Evolutionary conservation across 2,888 invertebrate species (phyloP).

Genomic region (Parthenolecanium corni): DNA sequence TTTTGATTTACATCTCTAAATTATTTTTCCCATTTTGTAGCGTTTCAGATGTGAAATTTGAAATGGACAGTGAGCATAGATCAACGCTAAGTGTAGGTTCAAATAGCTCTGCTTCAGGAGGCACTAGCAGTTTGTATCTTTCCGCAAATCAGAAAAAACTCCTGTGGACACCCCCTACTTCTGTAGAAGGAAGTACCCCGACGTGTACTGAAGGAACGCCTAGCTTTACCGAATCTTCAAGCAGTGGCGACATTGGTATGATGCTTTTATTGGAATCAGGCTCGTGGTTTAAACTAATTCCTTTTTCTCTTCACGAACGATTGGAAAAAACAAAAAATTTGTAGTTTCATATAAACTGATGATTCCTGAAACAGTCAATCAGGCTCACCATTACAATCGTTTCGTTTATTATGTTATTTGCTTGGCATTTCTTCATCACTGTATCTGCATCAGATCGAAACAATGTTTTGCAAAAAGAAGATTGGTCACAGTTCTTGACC

Average conservation of each 20-base stretch:
- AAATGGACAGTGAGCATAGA: conserved; percentile 36
- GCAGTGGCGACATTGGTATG: conserved; percentile 65
- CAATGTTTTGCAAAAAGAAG: too few species aligned
- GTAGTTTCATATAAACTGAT: too few species aligned
- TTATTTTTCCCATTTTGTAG: conserved; percentile 42
- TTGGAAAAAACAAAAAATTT: too few species aligned
- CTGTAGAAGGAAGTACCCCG: conserved; percentile 59
- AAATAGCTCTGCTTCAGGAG: conserved; percentile 46
- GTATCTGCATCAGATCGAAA: too few species aligned
- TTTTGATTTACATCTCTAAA: too few species aligned
- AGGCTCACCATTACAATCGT: too few species aligned
- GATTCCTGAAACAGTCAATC: too few species aligned
- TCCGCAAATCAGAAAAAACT: conserved; percentile 43
- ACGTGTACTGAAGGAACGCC: conserved; percentile 98
- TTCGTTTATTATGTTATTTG: too few species aligned
- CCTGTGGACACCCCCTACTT: conserved; percentile 43
- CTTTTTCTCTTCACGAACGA: neutral
- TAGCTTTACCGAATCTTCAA: conserved; percentile 92
- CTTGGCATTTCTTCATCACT: too few species aligned
- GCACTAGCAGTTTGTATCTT: conserved; percentile 37
- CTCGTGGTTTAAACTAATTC: neutral
- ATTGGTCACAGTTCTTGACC: too few species aligned
- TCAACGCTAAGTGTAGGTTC: conserved; percentile 53
- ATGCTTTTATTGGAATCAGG: neutral
- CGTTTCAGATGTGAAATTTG: conserved; percentile 61